phyloP scores from a whole-genome alignment of 2,113 vertebrate genomes.

The Rhadina sibilatrix region DNA sequence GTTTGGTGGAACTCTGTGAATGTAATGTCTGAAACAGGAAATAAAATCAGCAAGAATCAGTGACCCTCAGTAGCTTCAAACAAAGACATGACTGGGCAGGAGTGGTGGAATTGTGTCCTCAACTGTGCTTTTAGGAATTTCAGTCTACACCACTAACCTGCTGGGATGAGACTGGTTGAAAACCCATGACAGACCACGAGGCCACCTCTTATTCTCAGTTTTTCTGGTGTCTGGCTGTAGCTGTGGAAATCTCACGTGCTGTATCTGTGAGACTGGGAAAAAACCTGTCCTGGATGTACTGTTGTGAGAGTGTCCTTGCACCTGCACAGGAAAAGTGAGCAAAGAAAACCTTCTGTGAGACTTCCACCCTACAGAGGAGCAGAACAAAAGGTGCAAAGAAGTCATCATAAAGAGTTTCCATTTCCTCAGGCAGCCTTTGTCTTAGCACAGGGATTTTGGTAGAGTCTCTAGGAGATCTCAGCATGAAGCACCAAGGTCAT shows the following conservation, averaged over 20 bases:
- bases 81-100: neutral
- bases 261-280: neutral
- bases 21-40: neutral
- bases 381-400: neutral
- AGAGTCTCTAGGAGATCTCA: neutral
- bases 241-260: neutral
- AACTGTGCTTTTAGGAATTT: neutral
- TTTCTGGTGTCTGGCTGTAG: neutral
- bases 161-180: neutral
- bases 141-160: neutral
- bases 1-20: neutral
- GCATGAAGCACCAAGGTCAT: neutral
- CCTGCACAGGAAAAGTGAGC: neutral
- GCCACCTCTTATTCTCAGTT: neutral
- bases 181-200: neutral
- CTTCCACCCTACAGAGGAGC: neutral
- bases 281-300: neutral
- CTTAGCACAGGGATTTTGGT: accelerated
- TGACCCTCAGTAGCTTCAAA: neutral
- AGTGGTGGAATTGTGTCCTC: neutral
- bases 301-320: neutral
- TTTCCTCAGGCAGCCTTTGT: neutral
- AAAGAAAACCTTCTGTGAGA: neutral
- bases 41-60: neutral
- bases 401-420: accelerated